Conservation (phyloP, 2,888 invertebrate species). For the Smittia aterrima region DNA sequence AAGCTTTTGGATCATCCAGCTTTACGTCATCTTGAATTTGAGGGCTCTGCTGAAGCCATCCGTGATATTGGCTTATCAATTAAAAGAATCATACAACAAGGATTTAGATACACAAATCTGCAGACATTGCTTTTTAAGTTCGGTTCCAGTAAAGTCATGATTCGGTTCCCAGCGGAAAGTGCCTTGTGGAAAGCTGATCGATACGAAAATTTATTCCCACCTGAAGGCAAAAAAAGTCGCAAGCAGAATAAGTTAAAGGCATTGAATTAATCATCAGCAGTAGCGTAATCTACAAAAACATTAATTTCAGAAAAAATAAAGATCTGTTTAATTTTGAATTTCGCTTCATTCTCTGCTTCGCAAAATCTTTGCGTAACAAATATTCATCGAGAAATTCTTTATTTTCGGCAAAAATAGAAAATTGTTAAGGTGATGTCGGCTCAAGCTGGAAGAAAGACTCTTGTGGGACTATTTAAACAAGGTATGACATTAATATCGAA, state of each 20-base stretch:
- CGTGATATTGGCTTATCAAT: too few relatives aligned
- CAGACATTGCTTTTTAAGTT: too few relatives aligned
- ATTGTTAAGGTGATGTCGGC: conserved; percentile 46
- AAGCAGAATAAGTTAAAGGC: background rate
- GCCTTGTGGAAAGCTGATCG: background rate
- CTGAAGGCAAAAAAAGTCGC: too few relatives aligned
- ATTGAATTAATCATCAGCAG: background rate
- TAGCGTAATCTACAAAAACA: too few relatives aligned
- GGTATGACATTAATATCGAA: conserved; percentile 44
- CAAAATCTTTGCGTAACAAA: conserved; percentile 20
- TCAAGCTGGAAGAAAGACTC: conserved; percentile 47
- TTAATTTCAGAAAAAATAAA: background rate
- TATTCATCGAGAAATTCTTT: background rate
- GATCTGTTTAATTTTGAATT: conserved; percentile 3
- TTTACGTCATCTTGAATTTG: too few relatives aligned
- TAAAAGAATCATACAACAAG: too few relatives aligned
- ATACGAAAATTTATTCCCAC: background rate
- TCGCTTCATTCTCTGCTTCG: background rate
- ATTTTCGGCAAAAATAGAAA: background rate
- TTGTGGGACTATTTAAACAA: conserved; percentile 49
- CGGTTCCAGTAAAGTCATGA: too few relatives aligned
- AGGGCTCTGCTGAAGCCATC: too few relatives aligned
- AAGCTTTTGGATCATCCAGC: too few relatives aligned
- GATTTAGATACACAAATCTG: too few relatives aligned
- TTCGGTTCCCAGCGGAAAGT: background rate